Conservation (phyloP, 2,888 invertebrate genomes). For the Drosophila austrosaltans region DNA sequence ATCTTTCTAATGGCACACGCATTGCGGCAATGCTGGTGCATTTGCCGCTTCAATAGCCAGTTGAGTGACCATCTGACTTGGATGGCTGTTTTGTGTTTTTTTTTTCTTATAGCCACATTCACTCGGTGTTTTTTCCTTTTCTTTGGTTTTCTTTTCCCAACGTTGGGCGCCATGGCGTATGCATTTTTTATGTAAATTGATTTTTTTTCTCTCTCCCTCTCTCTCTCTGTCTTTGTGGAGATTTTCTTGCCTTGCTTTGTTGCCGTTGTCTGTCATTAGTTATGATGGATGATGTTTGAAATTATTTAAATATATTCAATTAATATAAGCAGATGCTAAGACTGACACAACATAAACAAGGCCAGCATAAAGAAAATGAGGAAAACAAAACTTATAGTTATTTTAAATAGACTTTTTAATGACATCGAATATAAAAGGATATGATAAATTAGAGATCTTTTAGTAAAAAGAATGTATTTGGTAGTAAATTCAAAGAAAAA, state of each 20-base stretch:
- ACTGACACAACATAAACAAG: constrained; percentile 50
- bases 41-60: constrained; percentile 71
- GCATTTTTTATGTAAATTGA: constrained; percentile 76
- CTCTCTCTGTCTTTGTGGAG: constrained; percentile 16
- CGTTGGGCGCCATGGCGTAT: constrained; percentile 71
- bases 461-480: too few species aligned
- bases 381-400: background rate
- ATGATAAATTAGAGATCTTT: background rate
- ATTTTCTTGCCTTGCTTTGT: constrained; percentile 14
- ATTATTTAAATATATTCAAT: constrained; percentile 77
- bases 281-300: constrained; percentile 67
- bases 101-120: too few species aligned
- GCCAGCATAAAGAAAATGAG: background rate
- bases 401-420: constrained; percentile 1
- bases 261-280: constrained; percentile 61
- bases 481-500: too few species aligned
- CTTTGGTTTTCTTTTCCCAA: constrained; percentile 2
- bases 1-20: constrained; percentile 71
- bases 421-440: background rate
- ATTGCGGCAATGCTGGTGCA: constrained; percentile 55
- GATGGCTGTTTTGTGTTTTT: constrained; percentile 33
- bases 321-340: constrained; percentile 51
- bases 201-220: constrained; percentile 47
- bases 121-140: constrained; percentile 7
- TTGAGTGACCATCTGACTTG: constrained; percentile 62